Percentiles rank a stretch among this genome's conserved stretches.
Evolutionary conservation across 1,140 invertebrate genomes (phyloP).

Genomic region (Paraescarpia echinospica): DNA sequence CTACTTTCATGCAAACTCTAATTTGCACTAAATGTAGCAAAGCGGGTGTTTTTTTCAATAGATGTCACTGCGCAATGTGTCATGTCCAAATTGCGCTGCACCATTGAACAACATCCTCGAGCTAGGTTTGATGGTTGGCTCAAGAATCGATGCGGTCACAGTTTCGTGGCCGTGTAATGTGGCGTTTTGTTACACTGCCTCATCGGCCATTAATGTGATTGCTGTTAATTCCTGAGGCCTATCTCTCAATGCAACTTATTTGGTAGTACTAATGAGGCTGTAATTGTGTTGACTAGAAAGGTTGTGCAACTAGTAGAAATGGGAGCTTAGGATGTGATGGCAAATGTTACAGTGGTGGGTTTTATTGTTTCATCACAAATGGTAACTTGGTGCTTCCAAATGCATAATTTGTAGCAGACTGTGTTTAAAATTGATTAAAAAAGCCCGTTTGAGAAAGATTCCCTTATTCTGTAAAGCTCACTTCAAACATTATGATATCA

Average conservation of each 20-base stretch:
- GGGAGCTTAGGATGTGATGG: not conserved
- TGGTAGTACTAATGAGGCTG: not conserved
- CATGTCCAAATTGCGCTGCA: not conserved
- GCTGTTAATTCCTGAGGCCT: not conserved
- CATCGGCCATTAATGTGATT: not conserved
- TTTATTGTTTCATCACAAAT: too few relatives aligned
- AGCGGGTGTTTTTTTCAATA: not conserved
- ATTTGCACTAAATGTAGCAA: not conserved
- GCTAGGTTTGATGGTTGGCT: not conserved
- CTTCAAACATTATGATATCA: too few relatives aligned
- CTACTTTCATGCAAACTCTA: not conserved
- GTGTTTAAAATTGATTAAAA: too few relatives aligned
- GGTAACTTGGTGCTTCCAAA: too few relatives aligned
- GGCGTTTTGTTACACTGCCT: not conserved
- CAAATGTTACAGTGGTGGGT: too few relatives aligned
- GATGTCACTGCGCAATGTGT: not conserved
- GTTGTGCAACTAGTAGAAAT: not conserved
- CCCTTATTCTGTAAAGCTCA: too few relatives aligned
- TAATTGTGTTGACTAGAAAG: not conserved
- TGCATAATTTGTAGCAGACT: too few relatives aligned
- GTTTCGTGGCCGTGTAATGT: not conserved
- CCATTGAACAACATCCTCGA: not conserved
- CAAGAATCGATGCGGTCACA: not conserved
- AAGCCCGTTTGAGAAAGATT: too few relatives aligned
- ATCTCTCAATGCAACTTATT: not conserved